Evolutionary conservation across 1,140 invertebrate genomes (phyloP).

Genomic region (Drosophila murphyi): DNA sequence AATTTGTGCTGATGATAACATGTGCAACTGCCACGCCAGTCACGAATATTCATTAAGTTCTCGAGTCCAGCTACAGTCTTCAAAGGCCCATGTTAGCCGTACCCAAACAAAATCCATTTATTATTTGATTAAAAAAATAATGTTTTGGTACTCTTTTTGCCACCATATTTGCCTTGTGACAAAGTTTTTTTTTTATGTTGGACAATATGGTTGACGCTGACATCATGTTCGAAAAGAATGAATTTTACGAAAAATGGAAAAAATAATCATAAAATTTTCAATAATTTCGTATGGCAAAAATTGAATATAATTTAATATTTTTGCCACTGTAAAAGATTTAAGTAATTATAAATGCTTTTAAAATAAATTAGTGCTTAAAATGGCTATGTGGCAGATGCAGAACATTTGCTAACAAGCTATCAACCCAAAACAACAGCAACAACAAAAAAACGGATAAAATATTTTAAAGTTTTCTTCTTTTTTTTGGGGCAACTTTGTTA

Average conservation of each 20-base stretch:
- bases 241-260: not conserved
- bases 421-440: slow-evolving; percentile 4
- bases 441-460: slow-evolving; percentile 10
- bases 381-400: not conserved
- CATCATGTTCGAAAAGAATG: not conserved
- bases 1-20: slow-evolving; percentile 47
- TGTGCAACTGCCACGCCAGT: slow-evolving; percentile 7
- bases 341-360: slow-evolving; percentile 9
- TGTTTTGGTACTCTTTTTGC: not conserved
- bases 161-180: not conserved
- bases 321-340: not conserved
- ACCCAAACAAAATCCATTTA: not conserved
- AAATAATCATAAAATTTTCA: not conserved
- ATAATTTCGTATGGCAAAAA: too few relatives aligned
- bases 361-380: slow-evolving; percentile 11
- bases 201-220: slow-evolving; percentile 9
- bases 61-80: slow-evolving; percentile 7
- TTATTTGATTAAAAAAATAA: not conserved
- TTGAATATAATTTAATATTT: too few relatives aligned
- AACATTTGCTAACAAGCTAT: slow-evolving; percentile 3
- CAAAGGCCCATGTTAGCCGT: not conserved
- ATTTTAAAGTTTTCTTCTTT: slow-evolving; percentile 9
- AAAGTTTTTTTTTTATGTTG: slow-evolving; percentile 2
- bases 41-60: slow-evolving; percentile 16
- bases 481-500: slow-evolving; percentile 24